These are phyloP conservation scores for Galerucella nymphaeae DNA, from an alignment of 2,888 invertebrate species.

Conservation along the genomic window DNA sequence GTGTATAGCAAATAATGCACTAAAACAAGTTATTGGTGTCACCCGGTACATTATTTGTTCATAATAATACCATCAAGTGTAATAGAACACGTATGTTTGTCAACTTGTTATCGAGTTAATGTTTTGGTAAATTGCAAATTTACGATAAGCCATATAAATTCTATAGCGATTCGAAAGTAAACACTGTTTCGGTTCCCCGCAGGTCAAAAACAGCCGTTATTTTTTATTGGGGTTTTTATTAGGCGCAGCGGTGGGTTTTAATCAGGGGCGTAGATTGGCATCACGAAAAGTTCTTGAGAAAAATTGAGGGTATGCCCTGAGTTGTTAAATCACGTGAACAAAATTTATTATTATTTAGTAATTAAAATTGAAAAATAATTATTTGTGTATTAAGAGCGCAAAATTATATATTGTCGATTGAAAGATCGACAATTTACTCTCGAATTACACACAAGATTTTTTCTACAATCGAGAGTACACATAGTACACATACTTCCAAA, in stretches of 20 bases:
- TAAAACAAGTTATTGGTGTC: not conserved
- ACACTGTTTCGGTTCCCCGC: slow-evolving; percentile 31
- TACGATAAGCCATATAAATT: slow-evolving; percentile 45
- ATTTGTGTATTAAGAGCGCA: too few species aligned
- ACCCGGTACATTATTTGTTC: not conserved
- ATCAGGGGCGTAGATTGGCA: slow-evolving; percentile 15
- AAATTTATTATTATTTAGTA: too few species aligned
- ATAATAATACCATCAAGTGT: slow-evolving; percentile 13
- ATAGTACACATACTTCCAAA: too few species aligned
- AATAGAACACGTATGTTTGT: slow-evolving; percentile 55
- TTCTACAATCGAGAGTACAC: too few species aligned
- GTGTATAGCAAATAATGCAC: too few species aligned
- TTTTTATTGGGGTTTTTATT: slow-evolving; percentile 38
- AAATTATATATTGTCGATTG: too few species aligned
- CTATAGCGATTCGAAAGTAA: slow-evolving; percentile 39
- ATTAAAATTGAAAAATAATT: too few species aligned
- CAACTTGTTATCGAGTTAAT: slow-evolving; percentile 56
- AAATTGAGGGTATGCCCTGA: not conserved
- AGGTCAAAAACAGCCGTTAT: slow-evolving; percentile 30
- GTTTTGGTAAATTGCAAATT: slow-evolving; percentile 58
- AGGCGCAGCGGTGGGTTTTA: slow-evolving; percentile 2
- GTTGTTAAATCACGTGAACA: too few species aligned
- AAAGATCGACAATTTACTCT: too few species aligned
- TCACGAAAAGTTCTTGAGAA: not conserved
- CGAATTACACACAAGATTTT: too few species aligned